Percentiles rank a stretch among this genome's conserved stretches.
Conservation (phyloP, 2,888 invertebrate genomes). For the Odontocerum albicorne region DNA sequence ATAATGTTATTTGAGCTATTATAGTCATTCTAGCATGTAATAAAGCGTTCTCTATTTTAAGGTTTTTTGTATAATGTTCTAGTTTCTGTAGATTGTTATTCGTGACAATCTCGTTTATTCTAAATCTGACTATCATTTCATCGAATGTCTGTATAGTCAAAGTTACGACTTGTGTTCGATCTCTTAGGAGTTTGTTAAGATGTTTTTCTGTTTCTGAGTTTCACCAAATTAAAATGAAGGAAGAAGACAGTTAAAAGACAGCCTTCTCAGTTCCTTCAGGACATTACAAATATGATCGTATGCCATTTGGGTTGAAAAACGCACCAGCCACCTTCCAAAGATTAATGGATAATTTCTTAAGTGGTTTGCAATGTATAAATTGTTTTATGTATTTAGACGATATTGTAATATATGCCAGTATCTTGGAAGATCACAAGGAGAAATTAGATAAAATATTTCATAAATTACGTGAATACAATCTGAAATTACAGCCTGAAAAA, state of each 20-base stretch:
- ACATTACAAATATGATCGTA: slow-evolving; percentile 42
- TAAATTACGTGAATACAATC: slow-evolving; percentile 26
- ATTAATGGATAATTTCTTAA: slow-evolving; percentile 43
- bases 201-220: too few species aligned
- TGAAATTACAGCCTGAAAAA: slow-evolving; percentile 38
- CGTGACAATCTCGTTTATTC: too few species aligned
- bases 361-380: slow-evolving; percentile 40
- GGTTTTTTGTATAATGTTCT: too few species aligned
- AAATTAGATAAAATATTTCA: slow-evolving; percentile 30
- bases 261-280: slow-evolving; percentile 42
- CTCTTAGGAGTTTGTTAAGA: too few species aligned
- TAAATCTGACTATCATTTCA: too few species aligned
- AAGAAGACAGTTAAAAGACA: slow-evolving; percentile 41
- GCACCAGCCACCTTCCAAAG: slow-evolving; percentile 46
- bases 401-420: slow-evolving; percentile 39
- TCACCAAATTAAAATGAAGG: slow-evolving; percentile 42
- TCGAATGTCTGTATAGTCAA: too few species aligned
- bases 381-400: slow-evolving; percentile 43
- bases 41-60: too few species aligned
- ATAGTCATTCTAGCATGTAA: too few species aligned
- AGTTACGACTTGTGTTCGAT: too few species aligned
- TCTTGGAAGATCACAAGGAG: slow-evolving; percentile 34
- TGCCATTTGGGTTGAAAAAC: slow-evolving; percentile 46
- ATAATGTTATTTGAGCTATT: too few species aligned
- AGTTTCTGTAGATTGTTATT: too few species aligned